Base-by-base conservation (phyloP, 2,797 vertebrate species). In the Lerista edwardsae region DNA sequence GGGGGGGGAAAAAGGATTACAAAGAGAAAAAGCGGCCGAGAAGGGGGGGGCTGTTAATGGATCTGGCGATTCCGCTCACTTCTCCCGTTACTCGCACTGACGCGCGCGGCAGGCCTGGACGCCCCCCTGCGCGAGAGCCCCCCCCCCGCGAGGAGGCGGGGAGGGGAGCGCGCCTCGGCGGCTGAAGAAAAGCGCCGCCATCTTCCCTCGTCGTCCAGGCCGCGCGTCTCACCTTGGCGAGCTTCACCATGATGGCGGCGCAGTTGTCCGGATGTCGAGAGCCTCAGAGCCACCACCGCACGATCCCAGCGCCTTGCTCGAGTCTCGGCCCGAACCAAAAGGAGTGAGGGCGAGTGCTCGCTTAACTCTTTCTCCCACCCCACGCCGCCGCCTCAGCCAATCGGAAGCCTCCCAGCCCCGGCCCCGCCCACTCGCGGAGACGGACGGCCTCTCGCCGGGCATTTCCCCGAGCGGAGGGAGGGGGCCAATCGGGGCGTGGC, bases 241-340 rank as follows among this genome's bases (percentile, higher is more conserved):
- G 94, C 89, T 99, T 99, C 91, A 99, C 98, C 98, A 98, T 99
- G 94, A 92, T 97, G 95, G 85, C 92, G 93, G 81, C 82, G 78
- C 80, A 74, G 86, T 69, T 11, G 79, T 82, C 84, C 73, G 84
- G 84, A 86, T 86, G 79, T 64, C 31, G 65, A 86, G 67, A 17
- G 72, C n/a, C 36, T 31, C 27, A 39, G 41, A 59, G 41, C 15
- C 4, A 21, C 41, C 83, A 39, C 76, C 76, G 19, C 75, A 39
- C 83, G 25, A 59, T 64, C 57, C 68, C 3, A 51, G 55, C 83
- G 76, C 76, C 68, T 61, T 12, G 57, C 41, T 77, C 74, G n/a
- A n/a, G 11, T 57, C 82, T 81, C 44, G 47, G 84, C 81, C 85
- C 36, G 51, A 74, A 10, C 27, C 55, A 65, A 62, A 86, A 86